Conservation (phyloP, 1,140 invertebrate genomes). For the Scaptomyza pallida region DNA sequence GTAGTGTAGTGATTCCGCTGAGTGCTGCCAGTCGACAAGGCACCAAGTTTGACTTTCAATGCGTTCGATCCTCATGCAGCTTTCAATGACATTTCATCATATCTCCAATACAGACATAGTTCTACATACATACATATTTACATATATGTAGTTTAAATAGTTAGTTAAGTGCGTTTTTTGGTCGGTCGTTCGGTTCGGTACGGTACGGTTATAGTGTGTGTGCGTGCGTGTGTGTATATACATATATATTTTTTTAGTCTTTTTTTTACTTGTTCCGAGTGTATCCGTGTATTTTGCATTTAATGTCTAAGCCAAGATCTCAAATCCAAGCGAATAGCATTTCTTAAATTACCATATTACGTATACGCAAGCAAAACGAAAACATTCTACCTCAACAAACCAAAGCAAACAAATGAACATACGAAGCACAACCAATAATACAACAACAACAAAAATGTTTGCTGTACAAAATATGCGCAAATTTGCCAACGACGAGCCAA, state of each 20-base stretch:
- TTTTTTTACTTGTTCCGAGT: slow-evolving; percentile 23
- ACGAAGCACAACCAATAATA: slow-evolving; percentile 12
- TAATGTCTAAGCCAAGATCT: slow-evolving; percentile 39
- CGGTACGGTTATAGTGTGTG: slow-evolving; percentile 27
- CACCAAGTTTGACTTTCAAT: no score
- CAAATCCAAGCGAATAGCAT: slow-evolving; percentile 37
- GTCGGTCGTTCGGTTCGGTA: slow-evolving; percentile 53
- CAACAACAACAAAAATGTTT: slow-evolving; percentile 16
- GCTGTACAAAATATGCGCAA: slow-evolving; percentile 5
- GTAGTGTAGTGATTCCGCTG: background rate
- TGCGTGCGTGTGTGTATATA: slow-evolving; percentile 14
- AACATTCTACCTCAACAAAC: slow-evolving; percentile 36
- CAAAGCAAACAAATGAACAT: slow-evolving; percentile 31
- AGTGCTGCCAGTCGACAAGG: no score
- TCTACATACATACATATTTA: slow-evolving; percentile 1
- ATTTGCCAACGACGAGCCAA: slow-evolving; percentile 4
- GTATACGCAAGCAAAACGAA: slow-evolving; percentile 40
- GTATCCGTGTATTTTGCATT: slow-evolving; percentile 45
- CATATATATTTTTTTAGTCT: slow-evolving; percentile 12
- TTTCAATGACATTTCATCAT: background rate
- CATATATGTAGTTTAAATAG: slow-evolving; percentile 28
- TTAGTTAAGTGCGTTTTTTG: slow-evolving; percentile 39
- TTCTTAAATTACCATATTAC: no score
- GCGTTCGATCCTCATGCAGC: background rate
- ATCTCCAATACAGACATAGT: background rate